These are phyloP conservation scores for Pammene aurita DNA, from an alignment of 2,888 invertebrate species.

Conservation along the genomic window DNA sequence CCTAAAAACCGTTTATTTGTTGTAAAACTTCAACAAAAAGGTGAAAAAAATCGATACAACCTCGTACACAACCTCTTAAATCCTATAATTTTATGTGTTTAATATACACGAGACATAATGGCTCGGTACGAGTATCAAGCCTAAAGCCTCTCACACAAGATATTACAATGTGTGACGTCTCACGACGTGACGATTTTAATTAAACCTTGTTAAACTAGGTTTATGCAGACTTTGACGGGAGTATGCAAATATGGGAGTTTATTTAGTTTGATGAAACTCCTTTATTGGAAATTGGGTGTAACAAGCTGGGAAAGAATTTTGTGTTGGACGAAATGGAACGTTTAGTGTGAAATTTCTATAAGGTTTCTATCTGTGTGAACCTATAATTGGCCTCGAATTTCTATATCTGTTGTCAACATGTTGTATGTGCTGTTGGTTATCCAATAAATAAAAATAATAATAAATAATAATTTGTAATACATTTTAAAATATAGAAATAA, in stretches of 20 bases:
- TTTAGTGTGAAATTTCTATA: too few species aligned
- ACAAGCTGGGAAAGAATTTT: constrained; percentile 13
- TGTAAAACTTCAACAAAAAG: background rate
- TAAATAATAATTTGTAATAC: too few species aligned
- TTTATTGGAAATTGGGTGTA: constrained; percentile 33
- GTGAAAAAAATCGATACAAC: background rate
- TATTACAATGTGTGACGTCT: constrained; percentile 39
- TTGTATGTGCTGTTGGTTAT: too few species aligned
- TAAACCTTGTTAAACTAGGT: constrained; percentile 36
- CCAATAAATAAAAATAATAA: too few species aligned
- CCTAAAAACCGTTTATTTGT: too few species aligned
- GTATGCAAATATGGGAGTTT: constrained; percentile 32
- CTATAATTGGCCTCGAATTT: too few species aligned
- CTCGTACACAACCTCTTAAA: background rate
- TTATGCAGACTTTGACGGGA: constrained; percentile 29
- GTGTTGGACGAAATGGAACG: constrained; percentile 4
- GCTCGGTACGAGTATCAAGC: background rate
- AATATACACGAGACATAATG: constrained; percentile 23
- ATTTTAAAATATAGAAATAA: too few species aligned
- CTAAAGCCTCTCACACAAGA: constrained; percentile 30
- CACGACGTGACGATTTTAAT: constrained; percentile 38
- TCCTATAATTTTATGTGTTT: constrained; percentile 20
- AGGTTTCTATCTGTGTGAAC: too few species aligned
- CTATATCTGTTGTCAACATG: too few species aligned
- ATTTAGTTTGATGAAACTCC: constrained; percentile 22